Base-by-base conservation (phyloP, 2,113 vertebrate species). In the Sphaerodactylus townsendi region DNA sequence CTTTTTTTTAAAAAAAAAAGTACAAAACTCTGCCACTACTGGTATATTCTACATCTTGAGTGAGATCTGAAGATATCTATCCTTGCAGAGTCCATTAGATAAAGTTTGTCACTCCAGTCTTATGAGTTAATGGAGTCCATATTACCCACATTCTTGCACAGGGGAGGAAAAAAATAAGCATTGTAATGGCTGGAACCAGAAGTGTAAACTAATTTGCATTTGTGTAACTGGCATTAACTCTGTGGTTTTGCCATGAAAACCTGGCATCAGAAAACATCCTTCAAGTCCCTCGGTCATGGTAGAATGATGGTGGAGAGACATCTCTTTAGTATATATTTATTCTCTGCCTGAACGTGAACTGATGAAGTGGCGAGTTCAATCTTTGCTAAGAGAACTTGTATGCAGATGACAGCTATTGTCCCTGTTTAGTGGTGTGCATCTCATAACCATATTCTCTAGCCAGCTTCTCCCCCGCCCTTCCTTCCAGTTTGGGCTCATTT, bases 401-500 rank as follows among this genome's bases (percentile, higher is more conserved):
- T 87, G 86, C 85, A 88, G 80, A 78, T 93, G 81, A 89, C 82
- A 87, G 92, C 91, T 92, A 95, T 94, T 95, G 92, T 96, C 91
- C 82, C 90, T 90, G 79, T 77, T 90, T 90, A 74, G 88, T 88
- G 74, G 93, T 93, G 94, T 91, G 90, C 89, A 85, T 94, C 95
- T 85, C 73, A 4, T 77, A 89, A 79, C 84, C 90, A 88, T 83
- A 86, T 89, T 87, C 86, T 93, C 89, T 94, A 90, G 82, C 87
- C 0, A 77, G 94, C 48, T 91, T 88, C 39, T 64, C 21, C 79
- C 84, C 69, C 2, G 41, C 79, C 88, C 83, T 0, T 89, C 87
- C 62, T 85, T 91, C 91, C 10, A 88, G 92, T 93, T 85, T 79
- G 93, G 94, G 95, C 94, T 96, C 92, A 94, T 94, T 88, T 89